Percentiles rank a stretch among this genome's conserved stretches.
These are phyloP conservation scores for Heliocidaris erythrogramma DNA, from an alignment of 35 echinoderm and acorn worm species.

Conservation along the genomic window DNA sequence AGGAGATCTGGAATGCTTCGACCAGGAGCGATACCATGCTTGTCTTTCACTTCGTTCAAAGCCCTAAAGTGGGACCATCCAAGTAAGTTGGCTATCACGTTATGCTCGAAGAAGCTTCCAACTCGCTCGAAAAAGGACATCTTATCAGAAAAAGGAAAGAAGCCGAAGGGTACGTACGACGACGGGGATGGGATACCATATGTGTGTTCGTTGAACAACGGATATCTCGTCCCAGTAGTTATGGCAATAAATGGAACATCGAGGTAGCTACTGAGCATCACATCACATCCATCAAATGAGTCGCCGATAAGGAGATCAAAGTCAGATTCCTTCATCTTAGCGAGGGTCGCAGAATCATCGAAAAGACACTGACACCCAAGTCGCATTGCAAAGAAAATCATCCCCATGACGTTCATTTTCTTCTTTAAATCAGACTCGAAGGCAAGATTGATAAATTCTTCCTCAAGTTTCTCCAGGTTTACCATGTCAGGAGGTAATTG, in stretches of 20 bases:
- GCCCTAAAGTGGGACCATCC: not conserved
- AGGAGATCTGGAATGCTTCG: not conserved
- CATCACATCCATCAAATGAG: slow-evolving; percentile 12
- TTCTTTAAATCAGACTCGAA: not conserved
- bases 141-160: slow-evolving; percentile 20
- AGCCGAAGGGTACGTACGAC: slow-evolving; percentile 30
- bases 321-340: not conserved
- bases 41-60: not conserved
- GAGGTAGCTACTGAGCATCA: not conserved
- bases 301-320: not conserved
- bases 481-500: not conserved
- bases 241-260: slow-evolving; percentile 21
- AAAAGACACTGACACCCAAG: not conserved
- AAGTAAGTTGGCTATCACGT: not conserved
- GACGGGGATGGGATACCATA: slow-evolving; percentile 5
- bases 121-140: slow-evolving; percentile 34
- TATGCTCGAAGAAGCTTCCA: not conserved
- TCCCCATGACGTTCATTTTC: not conserved
- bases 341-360: not conserved
- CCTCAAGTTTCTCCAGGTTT: not conserved
- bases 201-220: not conserved
- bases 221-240: not conserved
- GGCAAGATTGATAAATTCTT: not conserved
- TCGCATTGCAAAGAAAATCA: not conserved
- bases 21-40: not conserved